Percentiles rank a stretch among this genome's conserved stretches.
These are phyloP conservation scores for Mayetiola destructor DNA, from an alignment of 2,888 invertebrate species.

Conservation along the genomic window DNA sequence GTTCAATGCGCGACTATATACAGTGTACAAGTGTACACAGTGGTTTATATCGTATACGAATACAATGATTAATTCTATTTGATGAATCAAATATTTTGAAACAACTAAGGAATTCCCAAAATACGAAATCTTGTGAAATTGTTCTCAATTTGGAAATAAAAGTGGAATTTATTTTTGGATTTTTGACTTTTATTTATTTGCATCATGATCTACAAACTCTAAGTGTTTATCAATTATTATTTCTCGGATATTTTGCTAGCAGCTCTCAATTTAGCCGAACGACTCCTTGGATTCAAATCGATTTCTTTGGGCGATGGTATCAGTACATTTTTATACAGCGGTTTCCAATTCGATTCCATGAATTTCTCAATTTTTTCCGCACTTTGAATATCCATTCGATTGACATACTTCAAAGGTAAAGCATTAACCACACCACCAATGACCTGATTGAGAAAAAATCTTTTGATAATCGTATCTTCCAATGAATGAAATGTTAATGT, in stretches of 20 bases:
- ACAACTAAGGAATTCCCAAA: no score
- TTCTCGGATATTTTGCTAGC: slow-evolving; percentile 44
- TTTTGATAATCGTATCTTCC: slow-evolving; percentile 85
- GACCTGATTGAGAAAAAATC: slow-evolving; percentile 67
- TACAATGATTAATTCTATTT: no score
- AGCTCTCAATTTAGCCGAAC: slow-evolving; percentile 79
- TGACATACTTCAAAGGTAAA: slow-evolving; percentile 55
- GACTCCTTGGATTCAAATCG: slow-evolving; percentile 61
- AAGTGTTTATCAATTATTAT: no score
- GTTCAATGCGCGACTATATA: no score
- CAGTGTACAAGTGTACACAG: no score
- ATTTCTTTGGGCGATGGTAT: slow-evolving; percentile 60
- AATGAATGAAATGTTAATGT: slow-evolving; percentile 83
- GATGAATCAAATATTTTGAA: no score
- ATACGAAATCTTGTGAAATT: no score
- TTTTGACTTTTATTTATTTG: no score
- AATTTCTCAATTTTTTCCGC: slow-evolving; percentile 45
- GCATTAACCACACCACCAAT: slow-evolving; percentile 56
- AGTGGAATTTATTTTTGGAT: no score
- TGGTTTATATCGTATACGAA: no score
- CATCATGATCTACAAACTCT: no score
- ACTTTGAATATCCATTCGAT: slow-evolving; percentile 44
- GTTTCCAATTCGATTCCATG: slow-evolving; percentile 56
- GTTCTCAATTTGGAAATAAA: no score
- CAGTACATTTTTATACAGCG: slow-evolving; percentile 66